These are phyloP conservation scores for Cyprinodon brontotheroides DNA, from an alignment of 2,113 vertebrate species.

Conservation along the genomic window DNA sequence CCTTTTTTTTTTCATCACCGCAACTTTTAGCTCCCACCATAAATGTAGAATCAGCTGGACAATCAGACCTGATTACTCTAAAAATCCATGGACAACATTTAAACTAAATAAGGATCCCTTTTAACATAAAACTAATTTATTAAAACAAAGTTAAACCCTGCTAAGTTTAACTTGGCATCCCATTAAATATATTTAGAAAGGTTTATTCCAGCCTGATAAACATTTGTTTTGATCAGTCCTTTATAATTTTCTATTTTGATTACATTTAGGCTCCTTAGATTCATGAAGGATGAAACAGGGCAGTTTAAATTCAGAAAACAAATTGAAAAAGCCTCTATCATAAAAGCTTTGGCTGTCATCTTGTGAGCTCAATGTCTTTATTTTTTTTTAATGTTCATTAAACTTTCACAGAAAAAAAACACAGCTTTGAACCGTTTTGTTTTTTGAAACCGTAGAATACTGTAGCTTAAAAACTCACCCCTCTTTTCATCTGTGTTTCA, in stretches of 20 bases:
- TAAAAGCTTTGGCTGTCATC: neutral
- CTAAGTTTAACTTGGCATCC: neutral
- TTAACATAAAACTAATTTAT: too few species aligned
- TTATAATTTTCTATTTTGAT: too few species aligned
- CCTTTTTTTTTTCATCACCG: too few species aligned
- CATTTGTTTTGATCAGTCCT: too few species aligned
- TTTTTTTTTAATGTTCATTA: constrained; percentile 16
- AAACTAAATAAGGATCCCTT: too few species aligned
- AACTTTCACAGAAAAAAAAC: constrained; percentile 23
- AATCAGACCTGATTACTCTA: too few species aligned
- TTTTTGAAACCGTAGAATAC: constrained; percentile 1
- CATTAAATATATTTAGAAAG: too few species aligned
- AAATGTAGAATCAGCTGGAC: too few species aligned
- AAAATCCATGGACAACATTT: too few species aligned
- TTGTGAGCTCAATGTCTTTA: neutral
- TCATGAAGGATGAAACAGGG: neutral
- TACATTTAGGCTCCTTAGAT: neutral
- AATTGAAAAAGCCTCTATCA: neutral
- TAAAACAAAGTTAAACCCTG: too few species aligned
- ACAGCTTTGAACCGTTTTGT: constrained; percentile 13
- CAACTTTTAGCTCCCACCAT: too few species aligned
- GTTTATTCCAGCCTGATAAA: too few species aligned
- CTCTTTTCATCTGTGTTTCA: constrained; percentile 18
- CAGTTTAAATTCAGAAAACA: neutral
- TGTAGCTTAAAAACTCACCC: constrained; percentile 18